Evolutionary conservation across 1,140 invertebrate genomes (phyloP), one percentile per base, ranked within the genome.

Genomic region (Lethrus apterus): DNA sequence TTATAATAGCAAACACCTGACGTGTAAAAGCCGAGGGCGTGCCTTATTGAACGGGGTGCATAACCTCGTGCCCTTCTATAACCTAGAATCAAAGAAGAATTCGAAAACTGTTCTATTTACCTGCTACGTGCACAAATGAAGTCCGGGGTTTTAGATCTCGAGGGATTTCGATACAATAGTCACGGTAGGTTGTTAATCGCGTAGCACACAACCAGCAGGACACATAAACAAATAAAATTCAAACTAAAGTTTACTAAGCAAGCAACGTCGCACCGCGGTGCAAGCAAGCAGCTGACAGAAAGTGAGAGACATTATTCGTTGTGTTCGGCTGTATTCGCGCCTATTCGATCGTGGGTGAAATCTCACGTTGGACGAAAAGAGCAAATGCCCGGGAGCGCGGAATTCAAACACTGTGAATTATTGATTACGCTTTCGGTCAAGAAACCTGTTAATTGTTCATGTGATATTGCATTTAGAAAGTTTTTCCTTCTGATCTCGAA

Each of bases 211-310:
- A 46, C 55, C 50, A 54, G 59, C 61, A 58, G 50, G 50, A 56
- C 57, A 59, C 60, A 59, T 59, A 62, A 64, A 64, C 57, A 60
- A 64, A 62, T 59, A 58, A 62, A 62, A 58, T 59, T 55, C 24
- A 60, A 63, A 63, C 57, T 63, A 60, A 63, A 63, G 48, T 58
- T 53, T 58, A 60, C 58, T 60, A 62, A 62, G 60, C 60, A 60
- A 60, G 60, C 58, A 51, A 60, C 57, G 57, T 57, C 54, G 57
- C 48, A 59, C 51, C 52, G 56, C 55, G 44, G 58, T 60, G 53
- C 50, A 60, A 60, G 60, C 60, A 57, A 63, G 60, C 60, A 63
- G 60, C 56, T 60, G 60, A 62, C 60, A 60, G 60, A 57, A 59
- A 57, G 49, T 54, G 46, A 38, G 44, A 50, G 42, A 50, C 52